Evolutionary conservation across 2,797 vertebrate genomes (phyloP).

Genomic region (Menidia menidia): DNA sequence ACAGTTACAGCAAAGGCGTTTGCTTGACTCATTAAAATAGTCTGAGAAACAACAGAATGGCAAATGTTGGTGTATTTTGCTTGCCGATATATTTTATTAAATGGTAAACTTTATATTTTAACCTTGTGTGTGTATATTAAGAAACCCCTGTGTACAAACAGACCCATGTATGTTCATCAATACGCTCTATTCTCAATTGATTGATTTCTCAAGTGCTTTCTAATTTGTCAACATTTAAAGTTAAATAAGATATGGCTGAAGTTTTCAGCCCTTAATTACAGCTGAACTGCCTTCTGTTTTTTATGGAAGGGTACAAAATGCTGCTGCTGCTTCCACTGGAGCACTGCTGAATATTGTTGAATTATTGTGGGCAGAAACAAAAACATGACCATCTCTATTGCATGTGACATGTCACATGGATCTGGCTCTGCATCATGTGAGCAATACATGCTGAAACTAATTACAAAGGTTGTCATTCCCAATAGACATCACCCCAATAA

Average conservation of each 20-base stretch:
- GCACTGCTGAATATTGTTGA: no score
- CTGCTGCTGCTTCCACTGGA: no score
- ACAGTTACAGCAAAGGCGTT: slow-evolving; percentile 13
- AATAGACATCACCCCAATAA: not conserved
- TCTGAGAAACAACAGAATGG: slow-evolving; percentile 28
- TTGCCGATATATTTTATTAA: slow-evolving; percentile 85
- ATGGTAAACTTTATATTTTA: slow-evolving; percentile 71
- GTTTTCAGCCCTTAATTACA: no score
- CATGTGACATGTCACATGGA: slow-evolving; percentile 42
- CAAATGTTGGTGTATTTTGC: slow-evolving; percentile 70
- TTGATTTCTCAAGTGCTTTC: no score
- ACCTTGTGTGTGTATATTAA: not conserved
- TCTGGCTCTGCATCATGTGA: slow-evolving; percentile 32
- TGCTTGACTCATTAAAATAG: slow-evolving; percentile 36
- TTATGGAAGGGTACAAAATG: no score
- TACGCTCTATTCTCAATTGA: no score
- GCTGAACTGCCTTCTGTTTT: no score
- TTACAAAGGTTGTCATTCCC: slow-evolving; percentile 14
- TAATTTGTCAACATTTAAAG: no score
- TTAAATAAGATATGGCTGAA: no score
- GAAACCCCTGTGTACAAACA: not conserved
- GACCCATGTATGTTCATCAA: no score
- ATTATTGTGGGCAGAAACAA: not conserved
- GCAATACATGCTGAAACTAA: slow-evolving; percentile 5
- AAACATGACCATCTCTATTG: not conserved